phyloP scores from a whole-genome alignment of 92 coral and sea anemone genomes.

The Phenganax stokvisi region DNA sequence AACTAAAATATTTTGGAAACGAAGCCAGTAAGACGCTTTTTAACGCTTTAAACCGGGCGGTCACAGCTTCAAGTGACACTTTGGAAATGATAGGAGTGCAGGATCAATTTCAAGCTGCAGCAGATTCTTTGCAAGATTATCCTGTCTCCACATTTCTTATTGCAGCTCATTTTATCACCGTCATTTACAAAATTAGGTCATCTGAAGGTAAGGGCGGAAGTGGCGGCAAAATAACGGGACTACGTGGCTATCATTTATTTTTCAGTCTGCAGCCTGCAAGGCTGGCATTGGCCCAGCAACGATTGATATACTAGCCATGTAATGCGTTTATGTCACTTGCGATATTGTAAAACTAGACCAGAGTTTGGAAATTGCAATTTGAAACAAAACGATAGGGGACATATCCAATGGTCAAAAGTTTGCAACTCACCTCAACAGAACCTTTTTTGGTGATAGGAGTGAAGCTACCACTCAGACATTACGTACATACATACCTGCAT shows the following conservation, averaged over 20 bases:
- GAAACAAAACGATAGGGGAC: no score
- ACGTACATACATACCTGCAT: not conserved
- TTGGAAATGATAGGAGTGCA: slow-evolving; percentile 24
- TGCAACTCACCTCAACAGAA: no score
- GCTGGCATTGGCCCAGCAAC: no score
- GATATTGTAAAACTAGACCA: no score
- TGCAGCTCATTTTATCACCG: slow-evolving; percentile 30
- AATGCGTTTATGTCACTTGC: no score
- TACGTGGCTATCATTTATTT: no score
- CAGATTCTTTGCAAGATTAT: slow-evolving; percentile 25
- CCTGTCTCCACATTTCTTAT: slow-evolving; percentile 2
- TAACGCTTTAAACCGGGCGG: slow-evolving; percentile 3
- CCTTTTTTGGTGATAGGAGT: no score
- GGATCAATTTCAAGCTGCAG: slow-evolving; percentile 22
- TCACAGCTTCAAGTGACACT: not conserved
- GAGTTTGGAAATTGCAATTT: no score
- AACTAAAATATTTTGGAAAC: not conserved
- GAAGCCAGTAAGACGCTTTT: not conserved
- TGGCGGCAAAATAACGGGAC: no score
- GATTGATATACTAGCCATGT: no score
- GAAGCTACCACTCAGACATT: not conserved
- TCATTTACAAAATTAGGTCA: slow-evolving; percentile 27
- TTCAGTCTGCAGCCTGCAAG: no score
- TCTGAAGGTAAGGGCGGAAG: slow-evolving; percentile 24
- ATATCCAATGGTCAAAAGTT: no score